Conservation (phyloP, 2,888 invertebrate species). For the Bombylius major region DNA sequence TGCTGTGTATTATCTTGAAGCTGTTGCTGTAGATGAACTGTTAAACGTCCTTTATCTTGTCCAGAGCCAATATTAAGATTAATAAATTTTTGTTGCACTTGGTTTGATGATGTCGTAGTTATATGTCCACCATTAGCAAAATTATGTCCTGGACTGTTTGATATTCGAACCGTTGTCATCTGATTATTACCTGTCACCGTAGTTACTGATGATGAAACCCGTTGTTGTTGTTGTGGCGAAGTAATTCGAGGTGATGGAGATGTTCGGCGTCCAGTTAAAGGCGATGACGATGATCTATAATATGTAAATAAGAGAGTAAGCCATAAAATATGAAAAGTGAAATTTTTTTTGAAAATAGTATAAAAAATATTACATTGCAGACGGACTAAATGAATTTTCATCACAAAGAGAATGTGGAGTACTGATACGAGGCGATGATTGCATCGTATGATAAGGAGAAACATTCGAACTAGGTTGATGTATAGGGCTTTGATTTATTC, state of each 20-base stretch:
- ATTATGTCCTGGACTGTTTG: conserved; percentile 38
- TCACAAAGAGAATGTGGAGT: conserved; percentile 50
- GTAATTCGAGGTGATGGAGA: conserved; percentile 42
- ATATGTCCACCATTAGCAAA: neutral
- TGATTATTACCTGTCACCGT: conserved; percentile 15
- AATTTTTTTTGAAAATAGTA: too few relatives aligned
- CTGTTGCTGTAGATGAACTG: neutral
- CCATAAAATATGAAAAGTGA: too few relatives aligned
- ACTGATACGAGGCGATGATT: conserved; percentile 46
- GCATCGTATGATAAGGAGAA: conserved; percentile 41
- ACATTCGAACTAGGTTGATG: conserved; percentile 39
- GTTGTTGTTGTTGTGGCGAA: conserved; percentile 40
- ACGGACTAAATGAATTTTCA: conserved; percentile 44
- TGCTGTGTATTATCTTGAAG: neutral
- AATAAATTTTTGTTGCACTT: conserved; percentile 21
- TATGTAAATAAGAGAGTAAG: neutral
- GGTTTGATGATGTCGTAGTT: neutral
- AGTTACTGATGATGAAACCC: neutral
- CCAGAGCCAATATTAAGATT: conserved; percentile 14
- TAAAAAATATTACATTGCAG: conserved; percentile 2
- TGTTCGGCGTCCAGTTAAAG: conserved; percentile 34
- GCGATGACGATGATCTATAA: conserved; percentile 38
- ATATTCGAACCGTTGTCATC: conserved; percentile 28
- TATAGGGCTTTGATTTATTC: conserved; percentile 38
- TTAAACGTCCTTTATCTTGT: neutral